phyloP scores from a whole-genome alignment of 2,888 invertebrate genomes.

The Leptinotarsa juncta region DNA sequence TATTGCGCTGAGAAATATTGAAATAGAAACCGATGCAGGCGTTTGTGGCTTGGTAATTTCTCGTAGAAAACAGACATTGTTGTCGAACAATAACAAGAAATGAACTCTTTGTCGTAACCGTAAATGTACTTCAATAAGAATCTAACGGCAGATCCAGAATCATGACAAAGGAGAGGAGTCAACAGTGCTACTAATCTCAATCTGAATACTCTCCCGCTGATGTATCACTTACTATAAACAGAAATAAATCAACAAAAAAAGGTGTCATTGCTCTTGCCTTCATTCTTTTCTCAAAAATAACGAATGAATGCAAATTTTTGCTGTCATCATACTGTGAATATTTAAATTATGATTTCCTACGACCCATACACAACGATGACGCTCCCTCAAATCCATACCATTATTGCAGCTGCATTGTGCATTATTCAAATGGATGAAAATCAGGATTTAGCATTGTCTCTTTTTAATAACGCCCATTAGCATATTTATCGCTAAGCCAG shows the following conservation, averaged over 20 bases:
- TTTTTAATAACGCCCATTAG: constrained; percentile 3
- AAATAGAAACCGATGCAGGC: not conserved
- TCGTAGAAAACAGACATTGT: not conserved
- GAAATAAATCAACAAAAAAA: too few species aligned
- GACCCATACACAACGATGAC: constrained; percentile 1
- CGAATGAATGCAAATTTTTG: too few species aligned
- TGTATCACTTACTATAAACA: too few species aligned
- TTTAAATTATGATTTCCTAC: constrained; percentile 6
- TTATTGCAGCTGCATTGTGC: constrained; percentile 17
- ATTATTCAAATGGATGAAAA: constrained; percentile 13
- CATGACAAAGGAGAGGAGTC: too few species aligned
- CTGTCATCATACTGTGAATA: not conserved
- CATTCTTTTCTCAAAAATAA: too few species aligned
- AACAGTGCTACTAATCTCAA: too few species aligned
- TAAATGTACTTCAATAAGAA: too few species aligned
- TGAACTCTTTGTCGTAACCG: too few species aligned
- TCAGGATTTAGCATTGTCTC: constrained; percentile 16
- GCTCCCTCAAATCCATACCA: constrained; percentile 19
- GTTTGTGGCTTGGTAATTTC: constrained; percentile 1
- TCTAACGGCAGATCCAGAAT: too few species aligned
- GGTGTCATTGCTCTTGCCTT: too few species aligned
- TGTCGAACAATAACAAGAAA: too few species aligned
- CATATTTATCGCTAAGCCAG: constrained; percentile 9
- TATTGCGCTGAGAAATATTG: constrained; percentile 7
- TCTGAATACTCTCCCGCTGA: too few species aligned